These are phyloP conservation scores for Enteromius paludinosus DNA, from an alignment of 2,797 vertebrate species.

Conservation along the genomic window DNA sequence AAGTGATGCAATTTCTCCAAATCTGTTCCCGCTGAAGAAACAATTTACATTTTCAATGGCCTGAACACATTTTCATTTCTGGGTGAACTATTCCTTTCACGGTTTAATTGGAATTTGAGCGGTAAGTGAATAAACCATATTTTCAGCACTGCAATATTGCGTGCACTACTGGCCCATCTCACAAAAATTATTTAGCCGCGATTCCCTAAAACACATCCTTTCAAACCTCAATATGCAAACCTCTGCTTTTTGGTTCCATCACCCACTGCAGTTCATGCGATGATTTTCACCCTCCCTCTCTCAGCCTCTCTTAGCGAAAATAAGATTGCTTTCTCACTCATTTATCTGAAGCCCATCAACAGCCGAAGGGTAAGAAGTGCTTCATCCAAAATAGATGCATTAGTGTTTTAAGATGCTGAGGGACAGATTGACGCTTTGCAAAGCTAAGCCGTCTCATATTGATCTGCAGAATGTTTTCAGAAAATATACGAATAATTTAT, in stretches of 20 bases:
- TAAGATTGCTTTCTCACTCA: conserved; percentile 36
- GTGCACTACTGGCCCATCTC: not conserved
- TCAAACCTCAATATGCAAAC: conserved; percentile 15
- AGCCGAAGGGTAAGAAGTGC: conserved; percentile 33
- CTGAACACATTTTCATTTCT: not conserved
- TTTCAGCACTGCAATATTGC: not conserved
- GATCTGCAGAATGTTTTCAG: conserved; percentile 26
- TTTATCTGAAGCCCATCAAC: conserved; percentile 38
- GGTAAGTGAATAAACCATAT: not conserved
- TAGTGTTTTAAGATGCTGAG: conserved; percentile 34
- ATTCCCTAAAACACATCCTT: not conserved
- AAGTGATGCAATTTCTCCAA: not conserved
- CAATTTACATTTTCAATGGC: not conserved
- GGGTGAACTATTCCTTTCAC: not conserved
- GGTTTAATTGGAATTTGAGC: not conserved
- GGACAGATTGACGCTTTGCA: conserved; percentile 1
- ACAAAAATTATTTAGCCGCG: not conserved
- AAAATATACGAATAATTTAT: conserved; percentile 26
- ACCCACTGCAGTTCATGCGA: not conserved
- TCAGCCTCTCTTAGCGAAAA: conserved; percentile 9
- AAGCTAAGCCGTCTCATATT: conserved; percentile 30
- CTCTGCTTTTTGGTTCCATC: conserved; percentile 20
- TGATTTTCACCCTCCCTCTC: conserved; percentile 3
- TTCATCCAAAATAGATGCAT: conserved; percentile 47
- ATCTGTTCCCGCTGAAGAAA: not conserved